Percentiles rank a stretch among this genome's conserved stretches.
Conservation (phyloP, 2,113 vertebrate species). For the Grammomys dolichurus region DNA sequence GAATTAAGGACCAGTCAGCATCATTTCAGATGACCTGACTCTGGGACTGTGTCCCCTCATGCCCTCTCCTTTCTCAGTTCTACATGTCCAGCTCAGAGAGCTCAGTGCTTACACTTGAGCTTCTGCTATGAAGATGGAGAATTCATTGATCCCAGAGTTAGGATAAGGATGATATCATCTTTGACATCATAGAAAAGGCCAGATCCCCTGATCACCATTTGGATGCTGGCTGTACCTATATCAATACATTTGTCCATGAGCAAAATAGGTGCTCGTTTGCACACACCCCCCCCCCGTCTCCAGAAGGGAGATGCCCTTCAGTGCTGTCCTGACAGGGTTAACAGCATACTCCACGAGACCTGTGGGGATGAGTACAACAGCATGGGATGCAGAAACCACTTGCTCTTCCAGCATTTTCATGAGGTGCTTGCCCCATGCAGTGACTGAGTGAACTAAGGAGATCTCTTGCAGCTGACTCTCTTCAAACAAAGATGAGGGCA, state of each 20-base stretch:
- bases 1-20: not conserved
- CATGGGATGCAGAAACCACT: not conserved
- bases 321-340: not conserved
- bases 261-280: not conserved
- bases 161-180: not conserved
- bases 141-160: not conserved
- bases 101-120: not conserved
- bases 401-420: not conserved
- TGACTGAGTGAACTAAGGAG: no score
- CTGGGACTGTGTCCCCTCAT: rapidly evolving
- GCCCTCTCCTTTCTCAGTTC: not conserved
- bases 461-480: not conserved
- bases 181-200: not conserved
- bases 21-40: not conserved
- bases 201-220: not conserved
- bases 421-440: not conserved
- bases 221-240: not conserved
- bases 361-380: no score
- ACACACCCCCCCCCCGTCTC: not conserved
- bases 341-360: no score
- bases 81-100: not conserved
- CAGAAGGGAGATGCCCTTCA: not conserved
- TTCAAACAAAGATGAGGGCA: not conserved
- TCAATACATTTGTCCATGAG: not conserved
- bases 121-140: not conserved